phyloP scores from a whole-genome alignment of 1,140 invertebrate species.

The Megathymus violae region DNA sequence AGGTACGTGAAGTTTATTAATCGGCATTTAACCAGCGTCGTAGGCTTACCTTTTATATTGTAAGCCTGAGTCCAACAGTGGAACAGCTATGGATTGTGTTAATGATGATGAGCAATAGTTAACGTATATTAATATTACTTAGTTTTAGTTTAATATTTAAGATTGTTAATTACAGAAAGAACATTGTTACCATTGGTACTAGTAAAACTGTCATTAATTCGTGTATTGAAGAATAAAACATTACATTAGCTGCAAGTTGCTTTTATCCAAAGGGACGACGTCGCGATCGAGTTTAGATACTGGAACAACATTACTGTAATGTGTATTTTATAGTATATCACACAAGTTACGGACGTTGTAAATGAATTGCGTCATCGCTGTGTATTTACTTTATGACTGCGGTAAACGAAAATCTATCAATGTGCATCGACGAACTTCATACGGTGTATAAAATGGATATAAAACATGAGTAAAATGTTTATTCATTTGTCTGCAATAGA shows the following conservation, averaged over 20 bases:
- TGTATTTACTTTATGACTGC: constrained; percentile 6
- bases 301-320: constrained; percentile 49
- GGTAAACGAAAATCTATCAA: not conserved
- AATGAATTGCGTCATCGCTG: constrained; percentile 46
- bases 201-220: constrained; percentile 9
- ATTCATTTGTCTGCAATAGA: not conserved
- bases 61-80: no score
- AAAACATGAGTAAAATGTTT: not conserved
- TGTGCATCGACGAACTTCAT: not conserved
- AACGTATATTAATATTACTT: no score
- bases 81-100: no score
- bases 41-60: no score
- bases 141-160: no score
- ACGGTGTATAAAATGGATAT: not conserved
- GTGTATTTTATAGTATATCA: constrained; percentile 51
- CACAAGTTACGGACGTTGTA: constrained; percentile 47
- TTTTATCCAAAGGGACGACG: constrained; percentile 42
- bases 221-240: constrained; percentile 18
- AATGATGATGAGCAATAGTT: no score
- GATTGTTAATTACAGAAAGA: not conserved
- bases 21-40: no score
- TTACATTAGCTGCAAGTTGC: constrained; percentile 33
- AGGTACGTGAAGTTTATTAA: no score
- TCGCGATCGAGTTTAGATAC: constrained; percentile 33
- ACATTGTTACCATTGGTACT: not conserved